These are phyloP conservation scores for Myotis lucifugus DNA, from an alignment of 2,113 vertebrate genomes.

Conservation along the genomic window DNA sequence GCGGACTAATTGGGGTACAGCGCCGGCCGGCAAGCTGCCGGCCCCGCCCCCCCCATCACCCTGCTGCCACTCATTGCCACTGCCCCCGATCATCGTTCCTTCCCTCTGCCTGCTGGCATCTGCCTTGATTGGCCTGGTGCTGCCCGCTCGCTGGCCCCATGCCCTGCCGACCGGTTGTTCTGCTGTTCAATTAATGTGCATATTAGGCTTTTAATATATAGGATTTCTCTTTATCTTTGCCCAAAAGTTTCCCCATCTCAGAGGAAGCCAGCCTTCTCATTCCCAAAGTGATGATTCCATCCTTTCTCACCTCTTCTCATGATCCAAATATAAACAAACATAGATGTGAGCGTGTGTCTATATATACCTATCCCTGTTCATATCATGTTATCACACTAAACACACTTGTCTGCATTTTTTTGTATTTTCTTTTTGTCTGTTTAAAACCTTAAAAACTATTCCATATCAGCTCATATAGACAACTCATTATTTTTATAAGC, in stretches of 20 bases:
- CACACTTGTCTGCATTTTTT: neutral
- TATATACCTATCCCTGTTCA: neutral
- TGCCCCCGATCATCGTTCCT: no score
- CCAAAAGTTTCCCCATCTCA: neutral
- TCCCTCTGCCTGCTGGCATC: no score
- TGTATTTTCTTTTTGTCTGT: neutral
- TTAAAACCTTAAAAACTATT: neutral
- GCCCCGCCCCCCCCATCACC: no score
- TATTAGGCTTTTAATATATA: no score
- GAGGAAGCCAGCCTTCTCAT: neutral
- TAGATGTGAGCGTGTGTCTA: neutral
- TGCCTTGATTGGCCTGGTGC: no score
- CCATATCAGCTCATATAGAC: neutral
- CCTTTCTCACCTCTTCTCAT: neutral
- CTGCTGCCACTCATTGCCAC: no score
- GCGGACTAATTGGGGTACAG: no score
- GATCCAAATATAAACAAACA: neutral
- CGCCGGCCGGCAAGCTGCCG: no score
- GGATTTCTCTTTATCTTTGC: neutral
- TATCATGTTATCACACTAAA: neutral
- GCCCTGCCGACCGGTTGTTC: no score
- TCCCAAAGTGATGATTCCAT: neutral
- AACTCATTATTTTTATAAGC: constrained; percentile 23
- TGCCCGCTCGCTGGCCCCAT: no score
- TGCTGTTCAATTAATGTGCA: no score